A percentile compares a stretch with the other conserved stretches of the same genome.
Evolutionary conservation across 1,140 invertebrate species (phyloP).

Genomic region (Drosophila orena): DNA sequence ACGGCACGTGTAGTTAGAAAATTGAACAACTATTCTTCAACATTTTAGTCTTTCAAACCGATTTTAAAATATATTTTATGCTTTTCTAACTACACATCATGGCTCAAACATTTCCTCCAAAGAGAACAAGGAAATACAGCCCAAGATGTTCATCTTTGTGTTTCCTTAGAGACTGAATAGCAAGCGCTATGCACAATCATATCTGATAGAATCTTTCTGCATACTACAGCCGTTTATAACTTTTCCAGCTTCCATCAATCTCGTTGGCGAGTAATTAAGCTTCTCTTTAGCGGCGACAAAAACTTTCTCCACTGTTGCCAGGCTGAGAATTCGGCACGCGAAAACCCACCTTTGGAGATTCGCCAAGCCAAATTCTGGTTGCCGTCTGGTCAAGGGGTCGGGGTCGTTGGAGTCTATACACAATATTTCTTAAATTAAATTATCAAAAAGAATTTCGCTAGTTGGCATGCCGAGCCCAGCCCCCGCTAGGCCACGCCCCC

Average conservation of each 20-base stretch:
- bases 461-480: slow-evolving; percentile 71
- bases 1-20: neutral
- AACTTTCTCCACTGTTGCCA: slow-evolving; percentile 66
- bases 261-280: slow-evolving; percentile 45
- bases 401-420: slow-evolving; percentile 63
- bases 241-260: slow-evolving; percentile 21
- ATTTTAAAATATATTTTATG: no score
- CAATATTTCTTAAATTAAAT: slow-evolving; percentile 82
- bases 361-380: slow-evolving; percentile 55
- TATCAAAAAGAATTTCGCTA: slow-evolving; percentile 82
- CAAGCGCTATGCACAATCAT: neutral
- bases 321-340: slow-evolving; percentile 57
- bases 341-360: slow-evolving; percentile 39
- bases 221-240: slow-evolving; percentile 8
- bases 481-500: slow-evolving; percentile 29
- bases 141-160: neutral
- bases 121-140: no score
- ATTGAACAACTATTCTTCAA: no score
- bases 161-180: neutral
- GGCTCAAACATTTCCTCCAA: no score
- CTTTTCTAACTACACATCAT: no score
- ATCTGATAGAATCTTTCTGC: neutral
- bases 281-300: slow-evolving; percentile 26
- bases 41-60: no score
- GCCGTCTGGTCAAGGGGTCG: slow-evolving; percentile 69